Base-by-base conservation (phyloP, 2,888 invertebrate genomes). In the Papilio protenor region DNA sequence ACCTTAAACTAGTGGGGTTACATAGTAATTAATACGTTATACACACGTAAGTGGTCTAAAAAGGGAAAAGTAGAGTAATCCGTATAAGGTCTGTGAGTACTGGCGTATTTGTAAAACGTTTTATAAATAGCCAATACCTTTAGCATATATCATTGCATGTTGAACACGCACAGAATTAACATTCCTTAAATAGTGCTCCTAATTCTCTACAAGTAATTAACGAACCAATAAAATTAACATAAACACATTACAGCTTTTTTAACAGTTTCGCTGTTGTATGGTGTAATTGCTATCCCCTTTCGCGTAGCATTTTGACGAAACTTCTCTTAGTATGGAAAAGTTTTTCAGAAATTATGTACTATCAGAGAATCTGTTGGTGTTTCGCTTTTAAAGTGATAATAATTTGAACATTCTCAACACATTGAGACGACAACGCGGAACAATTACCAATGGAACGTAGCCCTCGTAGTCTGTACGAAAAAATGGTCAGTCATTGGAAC, bases 61-160 rank as follows among this genome's bases (percentile, higher is more conserved):
- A 47, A 59, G 27, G 33, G 74, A 52, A 70, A 77, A 77, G 47
- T 74, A 70, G 77, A 69, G 49, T 61, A 69, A 14, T 14, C 77
- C 70, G n/a, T 59, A 70, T 77, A 55, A 47, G 52, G 77, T 18
- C n/a, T 70, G 27, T 23, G 33, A 61, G 74, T 40, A 73, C 14
- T 77, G n/a, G 49, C 5, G 57, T 70, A 70, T 77, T 77, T 74
- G 77, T 74, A 70, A 73, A 70, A 49, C 71, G 71, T 10, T 70
- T 64, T 77, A 77, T 77, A 74, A 74, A 77, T 77, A 77, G 70
- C 23, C 2, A 66, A 73, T 64, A 69, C 74, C 59, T 47, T 74
- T 61, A 18, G 70, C 57, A 27, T 70, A 69, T 73, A 57, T 73
- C 55, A 76, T 55, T 73, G 52, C 52, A 69, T 69, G 71, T 70